These are phyloP conservation scores for Uria aalge DNA, from an alignment of 2,113 vertebrate species.

Conservation along the genomic window DNA sequence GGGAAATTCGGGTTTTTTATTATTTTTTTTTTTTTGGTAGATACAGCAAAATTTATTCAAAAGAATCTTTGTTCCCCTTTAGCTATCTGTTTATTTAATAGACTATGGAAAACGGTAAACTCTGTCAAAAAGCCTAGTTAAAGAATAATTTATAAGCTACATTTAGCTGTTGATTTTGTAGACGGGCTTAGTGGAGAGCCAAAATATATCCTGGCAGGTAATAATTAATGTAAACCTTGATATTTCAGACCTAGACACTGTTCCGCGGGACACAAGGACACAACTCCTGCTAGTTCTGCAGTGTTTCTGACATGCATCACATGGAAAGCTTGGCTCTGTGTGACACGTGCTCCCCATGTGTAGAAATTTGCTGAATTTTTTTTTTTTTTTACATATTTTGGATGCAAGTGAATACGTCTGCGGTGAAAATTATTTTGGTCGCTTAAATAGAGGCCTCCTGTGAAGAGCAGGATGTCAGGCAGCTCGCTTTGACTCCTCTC, in stretches of 20 bases:
- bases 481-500: neutral
- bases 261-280: neutral
- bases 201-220: conserved; percentile 13
- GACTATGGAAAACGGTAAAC: neutral
- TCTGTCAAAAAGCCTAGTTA: neutral
- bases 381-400: neutral
- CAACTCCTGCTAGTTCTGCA: neutral
- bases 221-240: conserved; percentile 17
- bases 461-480: neutral
- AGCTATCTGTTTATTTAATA: conserved; percentile 14
- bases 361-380: neutral
- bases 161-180: neutral
- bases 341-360: neutral
- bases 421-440: neutral
- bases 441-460: neutral
- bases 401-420: neutral
- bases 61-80: neutral
- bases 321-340: neutral
- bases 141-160: conserved; percentile 13
- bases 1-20: neutral
- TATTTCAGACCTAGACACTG: neutral
- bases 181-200: neutral
- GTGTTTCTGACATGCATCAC: neutral
- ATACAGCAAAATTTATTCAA: neutral
- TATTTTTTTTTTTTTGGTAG: no score